phyloP scores from a whole-genome alignment of 2,888 invertebrate genomes.

The Creontiades dilutus region DNA sequence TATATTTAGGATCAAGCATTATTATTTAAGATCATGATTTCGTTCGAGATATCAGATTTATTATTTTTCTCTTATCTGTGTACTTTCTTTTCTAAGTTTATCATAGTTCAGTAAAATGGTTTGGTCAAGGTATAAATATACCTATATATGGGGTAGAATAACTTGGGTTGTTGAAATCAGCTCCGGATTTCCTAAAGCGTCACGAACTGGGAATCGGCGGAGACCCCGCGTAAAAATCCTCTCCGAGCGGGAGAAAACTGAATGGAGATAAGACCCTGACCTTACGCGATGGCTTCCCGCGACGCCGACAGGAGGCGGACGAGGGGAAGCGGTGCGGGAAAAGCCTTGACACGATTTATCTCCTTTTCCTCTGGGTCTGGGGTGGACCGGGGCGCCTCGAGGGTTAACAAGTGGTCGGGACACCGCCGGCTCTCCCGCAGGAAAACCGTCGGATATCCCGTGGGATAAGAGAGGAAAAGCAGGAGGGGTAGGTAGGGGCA shows the following conservation, averaged over 20 bases:
- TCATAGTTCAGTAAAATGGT: too few species aligned
- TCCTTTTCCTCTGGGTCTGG: conserved; percentile 8
- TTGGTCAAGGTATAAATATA: too few species aligned
- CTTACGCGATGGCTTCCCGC: conserved; percentile 7
- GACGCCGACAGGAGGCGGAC: background rate
- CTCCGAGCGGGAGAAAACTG: background rate
- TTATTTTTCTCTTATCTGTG: too few species aligned
- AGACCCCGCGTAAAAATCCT: background rate
- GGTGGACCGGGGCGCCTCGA: background rate
- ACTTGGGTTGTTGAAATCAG: too few species aligned
- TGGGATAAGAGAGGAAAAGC: background rate
- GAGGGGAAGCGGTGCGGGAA: background rate
- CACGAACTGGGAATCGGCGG: background rate
- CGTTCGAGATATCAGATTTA: too few species aligned
- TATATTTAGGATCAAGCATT: too few species aligned
- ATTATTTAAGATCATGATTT: too few species aligned
- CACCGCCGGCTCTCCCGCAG: background rate
- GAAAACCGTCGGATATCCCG: background rate
- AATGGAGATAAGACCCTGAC: conserved; percentile 39
- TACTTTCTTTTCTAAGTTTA: too few species aligned
- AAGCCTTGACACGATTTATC: conserved; percentile 63
- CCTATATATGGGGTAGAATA: too few species aligned
- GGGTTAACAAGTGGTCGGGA: conserved; percentile 53
- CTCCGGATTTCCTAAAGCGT: too few species aligned
- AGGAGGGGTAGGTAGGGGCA: background rate